Percentiles rank a stretch among this genome's conserved stretches.
These are phyloP conservation scores for Loris lydekkerianus DNA, from an alignment of 2,797 vertebrate genomes.

Conservation along the genomic window DNA sequence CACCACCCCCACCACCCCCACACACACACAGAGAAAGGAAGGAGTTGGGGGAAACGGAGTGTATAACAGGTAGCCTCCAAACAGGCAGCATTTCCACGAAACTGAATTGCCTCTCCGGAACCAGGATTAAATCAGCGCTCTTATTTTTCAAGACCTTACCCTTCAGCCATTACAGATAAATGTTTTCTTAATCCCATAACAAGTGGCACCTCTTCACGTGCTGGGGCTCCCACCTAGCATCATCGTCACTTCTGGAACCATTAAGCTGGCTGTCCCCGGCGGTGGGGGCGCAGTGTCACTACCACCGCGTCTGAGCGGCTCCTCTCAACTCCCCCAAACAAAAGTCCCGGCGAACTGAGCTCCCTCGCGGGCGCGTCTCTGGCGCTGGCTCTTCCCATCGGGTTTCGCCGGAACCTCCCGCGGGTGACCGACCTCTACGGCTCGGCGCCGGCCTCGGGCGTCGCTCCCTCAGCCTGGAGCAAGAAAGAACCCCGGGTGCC, in stretches of 20 bases:
- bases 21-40: background rate
- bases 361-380: background rate
- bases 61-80: background rate
- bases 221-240: slow-evolving; percentile 19
- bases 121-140: background rate
- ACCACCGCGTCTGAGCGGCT: background rate
- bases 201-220: slow-evolving; percentile 50
- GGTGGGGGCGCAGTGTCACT: background rate
- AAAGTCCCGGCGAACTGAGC: background rate
- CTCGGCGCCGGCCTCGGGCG: background rate
- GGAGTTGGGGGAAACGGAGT: no score
- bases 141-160: slow-evolving; percentile 19
- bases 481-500: background rate
- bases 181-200: background rate
- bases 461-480: background rate
- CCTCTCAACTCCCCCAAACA: background rate
- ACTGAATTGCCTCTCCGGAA: background rate
- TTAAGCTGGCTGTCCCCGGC: background rate
- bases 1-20: background rate
- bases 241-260: background rate
- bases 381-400: background rate
- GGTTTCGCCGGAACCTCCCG: slow-evolving; percentile 53
- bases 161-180: background rate
- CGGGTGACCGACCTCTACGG: slow-evolving; percentile 24
- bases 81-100: background rate